Evolutionary conservation across 2,888 invertebrate species (phyloP).

Genomic region (Ophion ellenae): DNA sequence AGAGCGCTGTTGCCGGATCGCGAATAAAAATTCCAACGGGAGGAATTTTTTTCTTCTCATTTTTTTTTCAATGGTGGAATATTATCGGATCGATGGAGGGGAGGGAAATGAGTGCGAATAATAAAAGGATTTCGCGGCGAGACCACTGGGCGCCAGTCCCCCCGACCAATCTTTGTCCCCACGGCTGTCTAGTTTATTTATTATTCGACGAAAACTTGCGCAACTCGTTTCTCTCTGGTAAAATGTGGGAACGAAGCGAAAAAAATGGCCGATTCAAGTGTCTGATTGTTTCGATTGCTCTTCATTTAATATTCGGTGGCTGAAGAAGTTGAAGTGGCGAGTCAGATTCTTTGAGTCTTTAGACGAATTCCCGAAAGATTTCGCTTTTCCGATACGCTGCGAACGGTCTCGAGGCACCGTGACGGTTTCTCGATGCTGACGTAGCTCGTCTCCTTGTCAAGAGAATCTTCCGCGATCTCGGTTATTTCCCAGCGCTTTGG

Average conservation of each 20-base stretch:
- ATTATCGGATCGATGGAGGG: conserved; percentile 42
- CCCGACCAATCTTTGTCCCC: background rate
- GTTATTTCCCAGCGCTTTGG: conserved; percentile 68
- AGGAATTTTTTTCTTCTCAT: conserved; percentile 18
- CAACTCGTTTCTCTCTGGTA: conserved; percentile 5
- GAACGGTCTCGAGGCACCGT: background rate
- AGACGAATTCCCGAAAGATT: conserved; percentile 26
- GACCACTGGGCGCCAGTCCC: conserved; percentile 15
- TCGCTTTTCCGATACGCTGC: background rate
- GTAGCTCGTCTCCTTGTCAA: conserved; percentile 39
- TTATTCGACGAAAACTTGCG: conserved; percentile 24
- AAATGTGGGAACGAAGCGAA: conserved; percentile 16
- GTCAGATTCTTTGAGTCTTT: conserved; percentile 3
- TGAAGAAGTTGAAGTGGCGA: background rate
- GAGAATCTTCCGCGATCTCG: conserved; percentile 47
- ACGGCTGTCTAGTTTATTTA: conserved; percentile 29
- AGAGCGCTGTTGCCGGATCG: conserved; percentile 71
- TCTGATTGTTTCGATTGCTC: background rate
- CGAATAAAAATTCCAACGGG: conserved; percentile 69
- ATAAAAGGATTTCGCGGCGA: conserved; percentile 12
- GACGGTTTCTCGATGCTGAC: conserved; percentile 59
- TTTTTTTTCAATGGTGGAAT: conserved; percentile 21
- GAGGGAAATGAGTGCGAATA: conserved; percentile 43
- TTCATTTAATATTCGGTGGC: conserved; percentile 25
- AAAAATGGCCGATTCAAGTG: conserved; percentile 24